Conservation (phyloP, 2,113 vertebrate genomes). For the Elachura formosa region DNA sequence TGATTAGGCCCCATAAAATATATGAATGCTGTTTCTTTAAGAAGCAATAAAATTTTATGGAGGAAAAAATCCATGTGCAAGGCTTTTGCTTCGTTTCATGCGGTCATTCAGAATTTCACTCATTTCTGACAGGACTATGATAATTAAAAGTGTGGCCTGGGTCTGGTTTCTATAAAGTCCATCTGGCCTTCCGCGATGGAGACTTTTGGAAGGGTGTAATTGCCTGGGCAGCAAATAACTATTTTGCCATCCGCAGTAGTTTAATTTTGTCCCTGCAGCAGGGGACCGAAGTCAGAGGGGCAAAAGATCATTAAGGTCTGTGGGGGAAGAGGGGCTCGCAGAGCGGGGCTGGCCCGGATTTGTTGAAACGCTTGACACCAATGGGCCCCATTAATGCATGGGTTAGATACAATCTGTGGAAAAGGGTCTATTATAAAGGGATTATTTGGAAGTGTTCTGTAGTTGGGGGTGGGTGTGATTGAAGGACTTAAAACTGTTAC, state of each 20-base stretch:
- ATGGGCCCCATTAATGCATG: slow-evolving; percentile 23
- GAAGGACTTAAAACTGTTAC: slow-evolving; percentile 44
- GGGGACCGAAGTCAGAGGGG: slow-evolving; percentile 54
- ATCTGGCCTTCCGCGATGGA: slow-evolving; percentile 34
- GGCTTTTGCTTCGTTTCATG: slow-evolving; percentile 53
- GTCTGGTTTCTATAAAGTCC: slow-evolving; percentile 69
- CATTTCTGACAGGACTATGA: slow-evolving; percentile 60
- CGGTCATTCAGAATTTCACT: slow-evolving; percentile 59
- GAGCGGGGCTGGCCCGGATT: not conserved
- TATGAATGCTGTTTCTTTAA: slow-evolving; percentile 62
- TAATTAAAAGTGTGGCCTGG: slow-evolving; percentile 58
- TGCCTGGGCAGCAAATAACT: slow-evolving; percentile 50
- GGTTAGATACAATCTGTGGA: slow-evolving; percentile 64
- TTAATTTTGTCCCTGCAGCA: slow-evolving; percentile 60
- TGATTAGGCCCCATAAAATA: slow-evolving; percentile 60
- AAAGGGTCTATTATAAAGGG: slow-evolving; percentile 49
- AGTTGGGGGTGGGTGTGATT: slow-evolving; percentile 44
- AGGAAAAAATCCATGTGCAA: slow-evolving; percentile 48
- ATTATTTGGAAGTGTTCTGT: slow-evolving; percentile 58
- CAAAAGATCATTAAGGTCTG: slow-evolving; percentile 56
- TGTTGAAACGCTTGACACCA: slow-evolving; percentile 50
- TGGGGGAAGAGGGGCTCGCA: not conserved
- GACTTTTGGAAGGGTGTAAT: slow-evolving; percentile 47
- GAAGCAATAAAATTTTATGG: slow-evolving; percentile 62
- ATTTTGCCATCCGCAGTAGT: slow-evolving; percentile 24